Percentiles rank a stretch among this genome's conserved stretches.
Evolutionary conservation across 2,113 vertebrate species (phyloP).

Genomic region (Trogon melanurus): DNA sequence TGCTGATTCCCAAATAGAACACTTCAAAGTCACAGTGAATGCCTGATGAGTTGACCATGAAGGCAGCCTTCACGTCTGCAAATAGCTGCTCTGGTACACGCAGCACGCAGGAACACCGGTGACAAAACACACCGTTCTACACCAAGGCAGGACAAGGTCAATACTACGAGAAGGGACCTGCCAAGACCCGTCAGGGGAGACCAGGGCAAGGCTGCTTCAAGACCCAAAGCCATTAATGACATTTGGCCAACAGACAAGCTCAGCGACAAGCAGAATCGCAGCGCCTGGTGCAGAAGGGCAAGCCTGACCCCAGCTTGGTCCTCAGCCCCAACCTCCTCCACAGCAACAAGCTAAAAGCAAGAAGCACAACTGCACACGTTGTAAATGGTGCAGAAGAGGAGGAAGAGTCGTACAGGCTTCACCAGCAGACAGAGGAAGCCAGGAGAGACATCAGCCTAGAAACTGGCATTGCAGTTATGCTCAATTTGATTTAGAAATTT

Average conservation of each 20-base stretch:
- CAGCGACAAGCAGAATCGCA: neutral
- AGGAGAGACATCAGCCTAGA: neutral
- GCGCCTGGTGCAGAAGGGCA: neutral
- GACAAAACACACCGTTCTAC: neutral
- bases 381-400: neutral
- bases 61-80: neutral
- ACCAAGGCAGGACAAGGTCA: neutral
- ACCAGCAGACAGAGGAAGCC: neutral
- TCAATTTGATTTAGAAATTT: neutral
- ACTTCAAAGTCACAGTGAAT: neutral
- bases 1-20: neutral
- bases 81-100: neutral
- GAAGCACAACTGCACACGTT: neutral
- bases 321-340: neutral
- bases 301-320: neutral
- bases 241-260: neutral
- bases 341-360: neutral
- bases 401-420: neutral
- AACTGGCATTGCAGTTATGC: neutral
- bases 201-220: neutral
- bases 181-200: neutral
- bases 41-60: neutral
- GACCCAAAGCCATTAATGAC: neutral
- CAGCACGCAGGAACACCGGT: fast-evolving
- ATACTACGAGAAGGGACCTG: neutral